Percentiles rank a stretch among this genome's conserved stretches.
Conservation (phyloP, 2,113 vertebrate genomes). For the Heterotis niloticus region DNA sequence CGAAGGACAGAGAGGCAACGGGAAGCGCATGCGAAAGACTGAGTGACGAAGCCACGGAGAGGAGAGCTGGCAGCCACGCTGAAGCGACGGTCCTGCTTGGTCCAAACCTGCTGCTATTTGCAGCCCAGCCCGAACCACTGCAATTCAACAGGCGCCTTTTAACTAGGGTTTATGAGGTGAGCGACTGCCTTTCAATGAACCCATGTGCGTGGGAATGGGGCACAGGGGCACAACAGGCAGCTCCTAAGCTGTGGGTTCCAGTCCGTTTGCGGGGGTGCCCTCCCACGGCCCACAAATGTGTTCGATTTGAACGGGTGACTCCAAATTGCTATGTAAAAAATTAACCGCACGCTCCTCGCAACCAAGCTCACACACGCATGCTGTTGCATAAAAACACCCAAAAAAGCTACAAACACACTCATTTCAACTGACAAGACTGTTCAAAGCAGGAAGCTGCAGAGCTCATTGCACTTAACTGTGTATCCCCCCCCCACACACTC, state of each 20-base stretch:
- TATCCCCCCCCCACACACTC: slow-evolving; percentile 10
- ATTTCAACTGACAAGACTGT: no score
- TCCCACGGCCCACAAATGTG: no score
- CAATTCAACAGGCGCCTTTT: slow-evolving; percentile 54
- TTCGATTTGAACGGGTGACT: no score
- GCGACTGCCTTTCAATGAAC: slow-evolving; percentile 46
- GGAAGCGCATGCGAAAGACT: background rate
- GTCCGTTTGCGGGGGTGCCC: no score
- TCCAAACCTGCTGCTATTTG: slow-evolving; percentile 54
- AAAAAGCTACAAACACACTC: slow-evolving; percentile 1
- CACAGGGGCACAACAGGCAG: no score
- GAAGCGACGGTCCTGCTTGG: slow-evolving; percentile 36
- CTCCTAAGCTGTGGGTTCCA: no score
- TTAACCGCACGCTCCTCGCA: no score
- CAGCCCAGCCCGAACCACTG: slow-evolving; percentile 47
- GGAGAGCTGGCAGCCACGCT: slow-evolving; percentile 32
- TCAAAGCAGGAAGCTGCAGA: no score
- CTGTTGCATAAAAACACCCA: background rate
- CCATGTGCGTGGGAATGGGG: slow-evolving; percentile 1
- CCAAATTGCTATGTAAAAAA: no score
- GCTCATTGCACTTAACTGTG: background rate
- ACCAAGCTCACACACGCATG: slow-evolving; percentile 25
- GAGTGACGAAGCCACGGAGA: slow-evolving; percentile 37
- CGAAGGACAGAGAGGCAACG: background rate
- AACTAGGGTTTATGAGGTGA: slow-evolving; percentile 55